Evolutionary conservation across 2,888 invertebrate species (phyloP).

Genomic region (Brassicogethes aeneus): DNA sequence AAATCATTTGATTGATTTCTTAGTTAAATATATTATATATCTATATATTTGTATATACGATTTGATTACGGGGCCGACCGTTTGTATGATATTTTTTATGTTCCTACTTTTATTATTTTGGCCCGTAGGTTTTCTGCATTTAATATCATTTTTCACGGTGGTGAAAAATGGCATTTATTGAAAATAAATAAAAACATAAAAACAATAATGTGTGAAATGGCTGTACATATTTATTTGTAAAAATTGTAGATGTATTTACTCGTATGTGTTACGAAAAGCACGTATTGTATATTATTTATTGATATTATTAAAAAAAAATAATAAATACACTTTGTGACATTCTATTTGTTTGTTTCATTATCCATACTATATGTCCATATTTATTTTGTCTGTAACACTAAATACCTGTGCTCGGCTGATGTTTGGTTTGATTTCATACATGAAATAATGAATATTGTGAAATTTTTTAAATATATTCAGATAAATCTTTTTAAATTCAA

Average conservation of each 20-base stretch:
- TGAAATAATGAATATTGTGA: too few species aligned
- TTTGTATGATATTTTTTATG: slow-evolving; percentile 9
- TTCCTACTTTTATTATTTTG: slow-evolving; percentile 18
- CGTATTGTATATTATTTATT: slow-evolving; percentile 36
- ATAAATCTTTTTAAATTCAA: too few species aligned
- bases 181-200: neutral
- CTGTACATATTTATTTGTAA: slow-evolving; percentile 34
- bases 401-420: neutral
- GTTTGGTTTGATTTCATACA: too few species aligned
- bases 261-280: slow-evolving; percentile 30
- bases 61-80: neutral
- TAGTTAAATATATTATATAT: slow-evolving; percentile 3
- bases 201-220: slow-evolving; percentile 7
- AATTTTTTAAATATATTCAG: too few species aligned
- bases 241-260: slow-evolving; percentile 30
- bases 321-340: slow-evolving; percentile 24
- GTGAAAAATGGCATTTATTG: neutral
- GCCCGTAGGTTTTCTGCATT: slow-evolving; percentile 22
- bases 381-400: neutral
- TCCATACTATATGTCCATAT: neutral
- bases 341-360: slow-evolving; percentile 8
- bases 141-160: slow-evolving; percentile 13
- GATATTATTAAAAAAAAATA: slow-evolving; percentile 22
- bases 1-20: neutral
- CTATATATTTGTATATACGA: slow-evolving; percentile 6